Base-by-base conservation (phyloP, 2,797 vertebrate species). In the Aselliscus stoliczkanus region DNA sequence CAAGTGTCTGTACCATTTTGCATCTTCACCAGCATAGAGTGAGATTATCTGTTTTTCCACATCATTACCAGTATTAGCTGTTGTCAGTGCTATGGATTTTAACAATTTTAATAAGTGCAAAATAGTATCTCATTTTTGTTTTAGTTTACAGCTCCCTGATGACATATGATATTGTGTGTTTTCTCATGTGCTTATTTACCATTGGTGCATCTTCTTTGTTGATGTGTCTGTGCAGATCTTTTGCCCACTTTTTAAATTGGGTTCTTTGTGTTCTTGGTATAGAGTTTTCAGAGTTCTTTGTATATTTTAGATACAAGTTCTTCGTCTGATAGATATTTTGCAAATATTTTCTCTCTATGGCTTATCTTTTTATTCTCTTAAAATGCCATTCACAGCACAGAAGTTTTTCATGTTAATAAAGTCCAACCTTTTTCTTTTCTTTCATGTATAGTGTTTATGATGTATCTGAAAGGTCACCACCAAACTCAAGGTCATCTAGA, bases 141-240 rank as follows among this genome's bases (percentile, higher is more conserved):
- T 90, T 62, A 67, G 69, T 94, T 92, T 94, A 58, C 17, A 88
- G n/a, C 86, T 90, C 70, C 62, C 29, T 76, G n/a, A 34, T 86
- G 47, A 70, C 50, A 65, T 31, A 64, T 14, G 20, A 81, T n/a
- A 18, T 56, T 27, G 21, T 92, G 3, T 3, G 39, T 58, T 31
- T 76, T 87, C 90, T 77, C 50, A 58, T 56, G 50, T 64, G 23
- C 25, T 94, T 92, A 54, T 39, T 95, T 88, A 9, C 67, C 44
- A 88, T 82, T 62, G 92, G 34, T 14, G 47, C 52, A 42, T 83
- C n/a, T 93, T 75, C 37, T 77, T 88, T 82, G 37, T 44, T 85
- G 29, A 29, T 37, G 10, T 75, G 1, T 80, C 21, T 81, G 4
- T 80, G 31, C 27, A 92, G 11, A 44, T 72, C 34, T 25, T 92